A percentile compares a stretch with the other conserved stretches of the same genome.
phyloP scores from a whole-genome alignment of 2,113 vertebrate species.

The Sinocyclocheilus maitianheensis region DNA sequence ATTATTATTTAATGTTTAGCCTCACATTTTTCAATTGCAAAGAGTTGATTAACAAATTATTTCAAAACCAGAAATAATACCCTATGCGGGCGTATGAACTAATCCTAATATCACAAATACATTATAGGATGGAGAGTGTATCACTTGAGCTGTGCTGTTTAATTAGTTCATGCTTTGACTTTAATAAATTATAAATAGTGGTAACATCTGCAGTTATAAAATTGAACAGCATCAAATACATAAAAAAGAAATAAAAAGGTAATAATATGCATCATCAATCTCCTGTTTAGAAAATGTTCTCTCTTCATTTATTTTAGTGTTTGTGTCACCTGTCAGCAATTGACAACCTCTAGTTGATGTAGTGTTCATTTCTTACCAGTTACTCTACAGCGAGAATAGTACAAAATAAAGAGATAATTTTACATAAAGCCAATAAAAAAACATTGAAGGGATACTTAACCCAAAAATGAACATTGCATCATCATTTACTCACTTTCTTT shows the following conservation, averaged over 20 bases:
- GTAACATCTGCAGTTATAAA: constrained; percentile 5
- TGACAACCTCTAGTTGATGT: not conserved
- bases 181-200: not conserved
- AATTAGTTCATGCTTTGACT: not conserved
- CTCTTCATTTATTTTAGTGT: not conserved
- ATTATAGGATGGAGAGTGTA: not conserved
- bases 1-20: not conserved
- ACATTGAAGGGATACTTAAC: not conserved
- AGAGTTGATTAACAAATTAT: not conserved
- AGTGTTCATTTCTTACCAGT: not conserved
- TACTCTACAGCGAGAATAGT: not conserved
- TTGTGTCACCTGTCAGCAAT: not conserved
- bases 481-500: not conserved
- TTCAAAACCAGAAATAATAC: not conserved
- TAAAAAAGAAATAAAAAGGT: not conserved
- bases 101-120: constrained; percentile 4
- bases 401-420: not conserved
- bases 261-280: not conserved
- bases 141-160: not conserved
- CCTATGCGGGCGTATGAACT: not conserved
- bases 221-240: not conserved
- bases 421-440: not conserved
- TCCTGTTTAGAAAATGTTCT: not conserved
- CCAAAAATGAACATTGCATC: not conserved
- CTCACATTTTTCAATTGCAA: not conserved